Conservation (phyloP, 2,797 vertebrate genomes). For the Xenopus petersii region DNA sequence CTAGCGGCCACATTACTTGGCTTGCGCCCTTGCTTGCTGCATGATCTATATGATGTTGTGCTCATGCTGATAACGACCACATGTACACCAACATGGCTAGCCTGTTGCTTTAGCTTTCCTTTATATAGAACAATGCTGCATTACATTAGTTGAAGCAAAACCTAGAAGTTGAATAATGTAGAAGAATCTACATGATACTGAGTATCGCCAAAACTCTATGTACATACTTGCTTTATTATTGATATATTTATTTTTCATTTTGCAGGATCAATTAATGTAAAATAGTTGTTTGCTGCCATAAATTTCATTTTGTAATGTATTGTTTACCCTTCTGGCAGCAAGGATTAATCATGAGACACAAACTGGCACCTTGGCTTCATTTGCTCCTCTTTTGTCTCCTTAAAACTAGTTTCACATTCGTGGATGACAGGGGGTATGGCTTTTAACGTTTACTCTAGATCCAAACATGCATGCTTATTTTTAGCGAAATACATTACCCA, state of each 20-base stretch:
- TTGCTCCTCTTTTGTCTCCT: conserved; percentile 75
- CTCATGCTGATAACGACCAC: conserved; percentile 55
- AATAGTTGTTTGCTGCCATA: conserved; percentile 40
- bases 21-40: conserved; percentile 72
- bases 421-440: conserved; percentile 91
- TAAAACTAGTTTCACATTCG: conserved; percentile 79
- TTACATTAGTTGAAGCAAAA: background rate
- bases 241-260: conserved; percentile 35
- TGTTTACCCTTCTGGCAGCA: conserved; percentile 33
- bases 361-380: conserved; percentile 62
- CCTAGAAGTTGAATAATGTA: background rate
- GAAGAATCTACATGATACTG: background rate
- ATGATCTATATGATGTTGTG: conserved; percentile 66
- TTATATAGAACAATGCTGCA: conserved; percentile 14
- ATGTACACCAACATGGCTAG: too few relatives aligned
- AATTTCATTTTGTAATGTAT: background rate
- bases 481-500: conserved; percentile 55
- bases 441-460: conserved; percentile 76
- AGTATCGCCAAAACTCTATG: background rate
- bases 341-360: conserved; percentile 44
- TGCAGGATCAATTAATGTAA: conserved; percentile 29
- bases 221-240: conserved; percentile 22
- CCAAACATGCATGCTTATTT: conserved; percentile 67
- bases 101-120: conserved; percentile 25
- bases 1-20: conserved; percentile 64